Conservation (phyloP, 2,888 invertebrate genomes). For the Leptothorax acervorum region DNA sequence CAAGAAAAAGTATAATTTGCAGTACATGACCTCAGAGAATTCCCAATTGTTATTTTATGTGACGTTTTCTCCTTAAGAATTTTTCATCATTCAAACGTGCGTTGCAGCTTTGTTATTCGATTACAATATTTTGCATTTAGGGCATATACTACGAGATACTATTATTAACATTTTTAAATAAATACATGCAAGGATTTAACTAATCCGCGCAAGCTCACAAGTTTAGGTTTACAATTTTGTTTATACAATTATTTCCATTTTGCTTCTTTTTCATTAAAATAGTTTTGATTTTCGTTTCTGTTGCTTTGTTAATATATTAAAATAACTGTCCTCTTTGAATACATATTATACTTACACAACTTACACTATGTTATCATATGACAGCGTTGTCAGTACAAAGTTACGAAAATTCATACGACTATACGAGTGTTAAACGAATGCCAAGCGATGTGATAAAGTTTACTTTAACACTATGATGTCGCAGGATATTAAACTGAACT, state of each 20-base stretch:
- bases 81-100: background rate
- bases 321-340: background rate
- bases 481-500: constrained; percentile 45
- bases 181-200: background rate
- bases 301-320: background rate
- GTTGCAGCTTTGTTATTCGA: background rate
- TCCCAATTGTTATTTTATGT: constrained; percentile 12
- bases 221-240: background rate
- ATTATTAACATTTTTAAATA: constrained; percentile 2
- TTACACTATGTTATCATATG: background rate
- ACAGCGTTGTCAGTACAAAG: constrained; percentile 4
- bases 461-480: constrained; percentile 31
- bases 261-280: background rate
- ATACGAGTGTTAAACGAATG: constrained; percentile 43
- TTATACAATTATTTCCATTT: background rate
- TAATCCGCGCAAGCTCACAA: background rate
- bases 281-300: background rate
- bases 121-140: background rate
- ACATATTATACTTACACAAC: background rate
- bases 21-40: background rate
- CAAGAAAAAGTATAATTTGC: constrained; percentile 33
- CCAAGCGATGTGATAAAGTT: constrained; percentile 38
- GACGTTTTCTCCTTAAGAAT: background rate
- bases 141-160: background rate
- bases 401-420: constrained; percentile 30